Percentiles rank a stretch among this genome's conserved stretches.
Evolutionary conservation across 2,888 invertebrate genomes (phyloP).

Genomic region (Lissonota sp.): DNA sequence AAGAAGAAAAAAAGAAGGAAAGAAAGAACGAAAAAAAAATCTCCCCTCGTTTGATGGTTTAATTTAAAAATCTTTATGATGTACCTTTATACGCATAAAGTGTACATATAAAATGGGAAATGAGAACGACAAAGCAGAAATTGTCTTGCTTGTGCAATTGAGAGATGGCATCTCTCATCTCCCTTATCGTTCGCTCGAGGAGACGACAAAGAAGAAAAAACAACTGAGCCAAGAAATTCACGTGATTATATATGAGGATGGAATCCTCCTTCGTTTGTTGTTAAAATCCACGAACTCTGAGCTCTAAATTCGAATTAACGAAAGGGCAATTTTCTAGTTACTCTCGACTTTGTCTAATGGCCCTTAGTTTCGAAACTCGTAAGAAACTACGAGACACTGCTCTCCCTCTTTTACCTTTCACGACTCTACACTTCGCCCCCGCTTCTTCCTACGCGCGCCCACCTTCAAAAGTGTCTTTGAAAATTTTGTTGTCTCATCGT

Average conservation of each 20-base stretch:
- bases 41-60: slow-evolving; percentile 19
- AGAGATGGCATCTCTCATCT: background rate
- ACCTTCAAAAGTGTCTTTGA: too few relatives aligned
- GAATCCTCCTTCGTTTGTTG: too few relatives aligned
- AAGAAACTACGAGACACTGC: slow-evolving; percentile 63
- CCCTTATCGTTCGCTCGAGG: slow-evolving; percentile 32
- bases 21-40: too few relatives aligned
- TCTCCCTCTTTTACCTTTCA: too few relatives aligned
- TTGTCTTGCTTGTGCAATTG: too few relatives aligned
- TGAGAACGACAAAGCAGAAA: background rate
- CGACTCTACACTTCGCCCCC: too few relatives aligned
- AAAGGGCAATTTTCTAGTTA: slow-evolving; percentile 70
- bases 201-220: slow-evolving; percentile 32
- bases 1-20: too few relatives aligned
- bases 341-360: slow-evolving; percentile 70
- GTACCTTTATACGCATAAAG: background rate
- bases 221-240: slow-evolving; percentile 23
- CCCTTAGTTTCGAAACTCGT: slow-evolving; percentile 69
- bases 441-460: too few relatives aligned
- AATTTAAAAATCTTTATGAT: slow-evolving; percentile 17
- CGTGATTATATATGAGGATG: too few relatives aligned
- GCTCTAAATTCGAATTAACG: slow-evolving; percentile 70
- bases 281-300: too few relatives aligned
- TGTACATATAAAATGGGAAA: background rate
- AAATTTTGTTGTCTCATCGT: too few relatives aligned